phyloP scores from a whole-genome alignment of 2,888 invertebrate genomes.

The Polydrusus cervinus region DNA sequence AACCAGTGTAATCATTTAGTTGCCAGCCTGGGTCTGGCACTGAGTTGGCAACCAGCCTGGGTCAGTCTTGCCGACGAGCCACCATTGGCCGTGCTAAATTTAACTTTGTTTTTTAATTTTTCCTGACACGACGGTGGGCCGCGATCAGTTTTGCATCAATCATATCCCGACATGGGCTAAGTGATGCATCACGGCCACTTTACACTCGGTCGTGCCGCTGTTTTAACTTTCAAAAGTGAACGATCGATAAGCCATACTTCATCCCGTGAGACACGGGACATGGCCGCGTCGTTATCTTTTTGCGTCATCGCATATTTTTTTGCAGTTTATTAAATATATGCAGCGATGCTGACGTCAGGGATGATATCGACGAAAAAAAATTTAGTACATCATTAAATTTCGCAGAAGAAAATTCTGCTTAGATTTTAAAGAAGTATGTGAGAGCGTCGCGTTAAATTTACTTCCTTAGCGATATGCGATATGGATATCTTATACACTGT shows the following conservation, averaged over 20 bases:
- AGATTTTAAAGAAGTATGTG: too few relatives aligned
- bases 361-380: too few relatives aligned
- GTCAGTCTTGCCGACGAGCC: too few relatives aligned
- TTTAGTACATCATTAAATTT: too few relatives aligned
- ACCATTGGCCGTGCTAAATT: not conserved
- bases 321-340: conserved; percentile 1
- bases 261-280: conserved; percentile 30
- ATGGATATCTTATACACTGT: too few relatives aligned
- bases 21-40: too few relatives aligned
- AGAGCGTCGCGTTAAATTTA: too few relatives aligned
- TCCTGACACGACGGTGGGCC: not conserved
- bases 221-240: conserved; percentile 37
- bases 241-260: conserved; percentile 41
- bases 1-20: too few relatives aligned
- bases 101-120: not conserved
- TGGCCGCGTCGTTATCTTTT: conserved; percentile 25
- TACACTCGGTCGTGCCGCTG: conserved; percentile 24
- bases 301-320: not conserved
- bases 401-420: too few relatives aligned
- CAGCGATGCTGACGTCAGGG: too few relatives aligned
- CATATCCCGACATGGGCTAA: conserved; percentile 33
- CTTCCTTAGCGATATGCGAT: too few relatives aligned
- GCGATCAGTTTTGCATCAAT: conserved; percentile 41
- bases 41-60: too few relatives aligned
- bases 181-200: conserved; percentile 43